Evolutionary conservation across 2,113 vertebrate genomes (phyloP).

Genomic region (Cygnus atratus): DNA sequence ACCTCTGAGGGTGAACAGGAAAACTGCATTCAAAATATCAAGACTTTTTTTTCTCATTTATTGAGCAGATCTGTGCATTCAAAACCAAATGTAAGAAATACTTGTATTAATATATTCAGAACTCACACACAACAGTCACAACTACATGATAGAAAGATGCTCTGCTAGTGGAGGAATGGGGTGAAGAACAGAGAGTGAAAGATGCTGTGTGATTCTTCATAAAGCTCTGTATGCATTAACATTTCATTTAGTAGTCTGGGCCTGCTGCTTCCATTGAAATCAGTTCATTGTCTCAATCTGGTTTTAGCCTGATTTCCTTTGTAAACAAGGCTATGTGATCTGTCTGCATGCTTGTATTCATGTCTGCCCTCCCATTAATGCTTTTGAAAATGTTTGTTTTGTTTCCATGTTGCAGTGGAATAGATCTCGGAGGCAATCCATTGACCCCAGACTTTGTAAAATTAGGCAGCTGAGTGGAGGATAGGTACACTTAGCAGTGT

Average conservation of each 20-base stretch:
- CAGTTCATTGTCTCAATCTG: background rate
- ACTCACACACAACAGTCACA: background rate
- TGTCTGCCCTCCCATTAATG: background rate
- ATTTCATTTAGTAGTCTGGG: background rate
- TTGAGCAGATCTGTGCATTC: slow-evolving; percentile 12
- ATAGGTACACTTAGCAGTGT: background rate
- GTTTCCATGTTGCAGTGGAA: background rate
- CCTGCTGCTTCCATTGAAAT: background rate
- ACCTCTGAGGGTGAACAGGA: background rate
- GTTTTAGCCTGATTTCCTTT: background rate
- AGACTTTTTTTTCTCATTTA: background rate
- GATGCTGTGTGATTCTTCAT: background rate
- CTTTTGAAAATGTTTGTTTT: background rate
- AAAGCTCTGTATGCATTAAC: background rate
- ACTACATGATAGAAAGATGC: background rate
- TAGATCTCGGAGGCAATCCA: background rate
- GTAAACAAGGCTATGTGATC: background rate
- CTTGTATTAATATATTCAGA: background rate
- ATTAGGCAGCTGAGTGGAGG: background rate
- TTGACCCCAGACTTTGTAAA: background rate
- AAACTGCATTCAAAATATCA: background rate
- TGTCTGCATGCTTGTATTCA: background rate
- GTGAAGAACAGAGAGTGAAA: background rate
- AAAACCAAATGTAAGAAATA: slow-evolving; percentile 34
- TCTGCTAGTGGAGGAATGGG: background rate